Evolutionary conservation across 2,888 invertebrate species (phyloP), one percentile per base, ranked within the genome.

Genomic region (Amphipoea oculea): DNA sequence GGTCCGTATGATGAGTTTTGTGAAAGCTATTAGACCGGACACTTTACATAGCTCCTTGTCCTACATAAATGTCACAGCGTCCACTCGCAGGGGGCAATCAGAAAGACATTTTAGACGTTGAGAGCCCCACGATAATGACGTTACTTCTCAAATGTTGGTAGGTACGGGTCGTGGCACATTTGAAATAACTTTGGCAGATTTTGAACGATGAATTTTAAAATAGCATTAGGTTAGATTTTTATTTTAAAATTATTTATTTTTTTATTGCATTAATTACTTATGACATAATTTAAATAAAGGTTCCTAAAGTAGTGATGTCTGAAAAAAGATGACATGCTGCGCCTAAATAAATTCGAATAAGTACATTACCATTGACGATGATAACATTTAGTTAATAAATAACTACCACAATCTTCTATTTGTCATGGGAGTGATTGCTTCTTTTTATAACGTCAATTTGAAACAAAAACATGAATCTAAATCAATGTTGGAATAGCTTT

Each of bases 101-200:
- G 90, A 92, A 92, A 90, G 87, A 90, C 92, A 91, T 92, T 93
- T 91, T 84, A 88, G 72, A 73, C 73, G 79, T 74, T 73, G 67
- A 82, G 67, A 72, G 65, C 62, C 78, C 81, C 66, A 77, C 79
- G 82, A 89, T 88, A 88, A 86, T 89, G 89, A 86, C 86, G 79
- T 86, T 77, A 82, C 79, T 81, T 66, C 68, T 65, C 69, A 68
- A 76, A 79, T 76, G 71, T 82, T 76, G 23, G 57, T 69, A 60
- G 17, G 51, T 36, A 40, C 11, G 42, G 62, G 23, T 81, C 67
- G 79, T 82, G 57, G 48, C 60, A 77, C 60, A 79, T 88, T 86
- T 20, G 29, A 68, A 78, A 86, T 63, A 60, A 72, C 72, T 82
- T 83, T 73, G 36, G 45, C 12, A 62, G 12, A 71, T 76, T 73